Base-by-base conservation (phyloP, 2,113 vertebrate species). In the Nanorana parkeri region DNA sequence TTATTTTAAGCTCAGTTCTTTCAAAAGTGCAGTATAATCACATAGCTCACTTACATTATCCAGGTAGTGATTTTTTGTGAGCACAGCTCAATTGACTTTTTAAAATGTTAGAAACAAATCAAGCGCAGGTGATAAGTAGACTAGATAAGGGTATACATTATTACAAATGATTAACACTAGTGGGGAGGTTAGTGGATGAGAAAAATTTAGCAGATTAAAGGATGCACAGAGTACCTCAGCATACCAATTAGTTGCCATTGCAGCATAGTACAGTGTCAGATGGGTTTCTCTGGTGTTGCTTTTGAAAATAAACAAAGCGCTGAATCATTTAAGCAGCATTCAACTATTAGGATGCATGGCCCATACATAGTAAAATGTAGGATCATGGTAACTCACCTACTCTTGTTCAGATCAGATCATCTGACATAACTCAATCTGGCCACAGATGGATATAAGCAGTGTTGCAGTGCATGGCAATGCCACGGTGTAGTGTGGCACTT, bases 91-190 rank as follows among this genome's bases (percentile, higher is more conserved):
- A 81, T 78, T 81, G 78, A 81, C 60, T 73, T 71, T 71, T n/a
- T 36, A 51, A 73, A 80, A 64, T 54, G 20, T 68, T 63, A 52
- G 20, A 68, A 81, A 72, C 79, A 73, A 65, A 81, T 73, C 36
- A 73, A 55, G 68, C 29, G 24, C 41, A 52, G 58, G 68, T 65
- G 79, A 81, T 80, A 80, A 80, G 71, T 72, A 55, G 58, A 81
- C 64, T 24, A 80, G 66, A 71, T 61, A 71, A 73, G 64, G 68
- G 56, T 51, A 58, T 68, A 21, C 47, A 81, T 72, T 81, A 72
- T 81, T 81, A 81, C 36, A 64, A 69, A 36, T 54, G 79, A 81
- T 81, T 81, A 69, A 69, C 67, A 47, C 55, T 60, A 17, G 80
- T 68, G 63, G 41, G 29, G 29, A 55, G 26, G 67, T 77, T 76